Conservation (phyloP, 2,888 invertebrate genomes). For the Gastrophysa polygoni region DNA sequence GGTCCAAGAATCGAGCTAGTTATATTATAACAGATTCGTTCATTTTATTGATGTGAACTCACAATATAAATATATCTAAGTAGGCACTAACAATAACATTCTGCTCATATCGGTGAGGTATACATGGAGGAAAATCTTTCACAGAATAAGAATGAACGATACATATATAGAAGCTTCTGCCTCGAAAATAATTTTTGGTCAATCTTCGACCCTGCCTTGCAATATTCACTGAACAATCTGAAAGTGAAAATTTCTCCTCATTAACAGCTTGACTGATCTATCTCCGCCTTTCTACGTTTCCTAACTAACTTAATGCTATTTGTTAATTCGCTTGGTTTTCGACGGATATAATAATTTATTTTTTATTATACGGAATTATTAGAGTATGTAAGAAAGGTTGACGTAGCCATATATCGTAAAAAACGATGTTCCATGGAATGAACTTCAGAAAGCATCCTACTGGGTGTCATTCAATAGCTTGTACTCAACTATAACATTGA, state of each 20-base stretch:
- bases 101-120: too few species aligned
- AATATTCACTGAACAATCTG: conserved; percentile 1
- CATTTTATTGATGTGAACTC: too few species aligned
- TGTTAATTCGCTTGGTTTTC: conserved; percentile 17
- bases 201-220: neutral
- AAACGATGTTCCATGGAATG: neutral
- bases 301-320: conserved; percentile 16
- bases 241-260: conserved; percentile 29
- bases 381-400: conserved; percentile 22
- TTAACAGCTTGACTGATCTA: conserved; percentile 12
- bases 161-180: too few species aligned
- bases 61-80: too few species aligned
- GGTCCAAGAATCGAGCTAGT: too few species aligned
- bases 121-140: too few species aligned
- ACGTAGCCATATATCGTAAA: neutral
- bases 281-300: conserved; percentile 23
- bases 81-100: too few species aligned
- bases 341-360: conserved; percentile 21
- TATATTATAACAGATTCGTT: too few species aligned
- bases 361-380: conserved; percentile 16
- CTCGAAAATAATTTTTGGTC: too few species aligned
- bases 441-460: neutral
- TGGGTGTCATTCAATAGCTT: neutral
- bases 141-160: too few species aligned
- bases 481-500: too few species aligned